Base-by-base conservation (phyloP, 2,888 invertebrate genomes). In the Mactromeris polynyma region DNA sequence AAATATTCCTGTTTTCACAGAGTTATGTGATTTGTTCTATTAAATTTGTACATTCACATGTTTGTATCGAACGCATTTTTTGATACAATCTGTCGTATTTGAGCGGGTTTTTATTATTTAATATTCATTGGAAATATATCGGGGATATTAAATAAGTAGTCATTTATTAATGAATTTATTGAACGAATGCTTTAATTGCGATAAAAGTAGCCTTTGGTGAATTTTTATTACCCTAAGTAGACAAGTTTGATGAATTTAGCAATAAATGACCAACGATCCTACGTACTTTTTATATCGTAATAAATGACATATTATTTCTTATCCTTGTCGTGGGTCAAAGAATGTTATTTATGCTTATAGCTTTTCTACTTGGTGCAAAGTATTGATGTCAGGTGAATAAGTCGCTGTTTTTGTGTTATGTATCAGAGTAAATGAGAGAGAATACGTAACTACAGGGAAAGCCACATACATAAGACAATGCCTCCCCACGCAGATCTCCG, bases 201-300 rank as follows among this genome's bases (percentile, higher is more conserved):
- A 73, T 73, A 73, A 73, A 73, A 36, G 17, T 31, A 33, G 26
- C 33, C 73, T 73, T 33, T 36, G 73, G 73, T 73, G 73, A 73
- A 36, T 33, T n/a, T 73, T 73, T 73, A 73, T 73, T 33, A 19
- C 73, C 73, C 36, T 33, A 73, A 73, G 19, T 73, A 73, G 73
- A 73, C 73, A 73, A 19, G 19, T 73, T 73, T 73, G 73, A 73
- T 73, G 73, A 73, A 73, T 73, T 36, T 36, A 73, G 33, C 73
- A 73, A 73, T 73, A 73, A 73, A 73, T 73, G 73, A 73, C 73
- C 73, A 33, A 2, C 17, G 36, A 73, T 11, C 14, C 73, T 36
- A 36, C 17, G 73, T 33, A 19, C n/a, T 73, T 73, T 73, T 73
- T 73, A 36, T 73, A 73, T 36, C 33, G 36, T 73, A 36, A 73